A percentile compares a stretch with the other conserved stretches of the same genome.
These are phyloP conservation scores for Andrena minutula DNA, from an alignment of 2,888 invertebrate species.

Conservation along the genomic window DNA sequence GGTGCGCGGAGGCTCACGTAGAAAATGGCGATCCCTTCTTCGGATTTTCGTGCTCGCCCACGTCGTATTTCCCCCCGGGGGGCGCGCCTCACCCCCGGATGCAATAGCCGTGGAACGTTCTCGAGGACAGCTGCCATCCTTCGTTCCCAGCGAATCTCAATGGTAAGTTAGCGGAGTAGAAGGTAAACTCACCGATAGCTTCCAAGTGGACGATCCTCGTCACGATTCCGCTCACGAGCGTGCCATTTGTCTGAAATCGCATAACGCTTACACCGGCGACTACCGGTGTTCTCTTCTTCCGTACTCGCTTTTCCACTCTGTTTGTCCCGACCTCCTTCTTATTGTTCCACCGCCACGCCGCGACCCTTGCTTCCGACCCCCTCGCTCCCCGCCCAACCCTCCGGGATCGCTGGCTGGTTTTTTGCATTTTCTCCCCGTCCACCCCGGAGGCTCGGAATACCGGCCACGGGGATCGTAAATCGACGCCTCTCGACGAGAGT, in stretches of 20 bases:
- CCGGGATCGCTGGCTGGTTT: constrained; percentile 13
- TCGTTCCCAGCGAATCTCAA: constrained; percentile 63
- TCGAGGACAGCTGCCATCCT: constrained; percentile 71
- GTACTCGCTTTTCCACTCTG: constrained; percentile 64
- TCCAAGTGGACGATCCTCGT: constrained; percentile 65
- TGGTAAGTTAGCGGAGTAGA: constrained; percentile 69
- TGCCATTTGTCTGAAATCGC: constrained; percentile 78
- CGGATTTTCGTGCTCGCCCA: constrained; percentile 64
- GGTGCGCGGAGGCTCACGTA: constrained; percentile 49
- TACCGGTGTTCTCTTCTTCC: constrained; percentile 65
- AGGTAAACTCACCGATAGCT: constrained; percentile 68
- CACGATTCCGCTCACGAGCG: constrained; percentile 72
- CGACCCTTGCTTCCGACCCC: background rate
- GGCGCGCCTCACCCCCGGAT: constrained; percentile 16
- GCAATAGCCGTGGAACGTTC: constrained; percentile 62
- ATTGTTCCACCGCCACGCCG: constrained; percentile 32
- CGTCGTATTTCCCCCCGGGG: constrained; percentile 59
- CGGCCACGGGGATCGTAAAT: constrained; percentile 7
- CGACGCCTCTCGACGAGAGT: background rate
- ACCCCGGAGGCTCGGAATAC: background rate
- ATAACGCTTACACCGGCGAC: constrained; percentile 72
- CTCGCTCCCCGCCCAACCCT: background rate
- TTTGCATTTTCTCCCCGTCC: constrained; percentile 33
- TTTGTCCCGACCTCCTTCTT: constrained; percentile 54
- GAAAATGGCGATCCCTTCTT: constrained; percentile 64